Conservation (phyloP, 2,888 invertebrate genomes). For the Clunio marinus region DNA sequence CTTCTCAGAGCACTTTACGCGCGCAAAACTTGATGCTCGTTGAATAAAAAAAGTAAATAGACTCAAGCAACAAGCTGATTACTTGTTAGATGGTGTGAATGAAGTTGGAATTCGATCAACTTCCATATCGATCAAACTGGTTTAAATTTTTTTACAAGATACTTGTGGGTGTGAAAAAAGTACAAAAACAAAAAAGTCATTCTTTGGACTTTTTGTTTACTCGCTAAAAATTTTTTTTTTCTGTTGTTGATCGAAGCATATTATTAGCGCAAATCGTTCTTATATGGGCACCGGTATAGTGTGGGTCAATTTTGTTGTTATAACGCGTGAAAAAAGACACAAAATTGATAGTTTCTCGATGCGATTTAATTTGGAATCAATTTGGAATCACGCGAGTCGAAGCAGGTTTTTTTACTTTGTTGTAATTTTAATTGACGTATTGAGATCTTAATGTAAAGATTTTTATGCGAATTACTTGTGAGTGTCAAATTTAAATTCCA, state of each 20-base stretch:
- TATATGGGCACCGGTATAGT: constrained; percentile 19
- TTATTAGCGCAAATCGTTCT: background rate
- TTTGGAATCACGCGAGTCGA: background rate
- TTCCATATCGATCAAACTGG: background rate
- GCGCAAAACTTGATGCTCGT: background rate
- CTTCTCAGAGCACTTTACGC: too few species aligned
- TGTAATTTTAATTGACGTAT: background rate
- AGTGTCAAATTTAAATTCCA: background rate
- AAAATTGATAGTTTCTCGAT: background rate
- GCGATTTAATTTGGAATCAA: background rate
- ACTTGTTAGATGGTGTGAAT: background rate
- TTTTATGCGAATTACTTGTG: too few species aligned
- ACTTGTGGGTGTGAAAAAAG: background rate
- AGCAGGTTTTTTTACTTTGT: background rate
- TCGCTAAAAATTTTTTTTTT: too few species aligned
- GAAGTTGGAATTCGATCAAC: constrained; percentile 21
- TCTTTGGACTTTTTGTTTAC: background rate
- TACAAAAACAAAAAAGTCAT: background rate
- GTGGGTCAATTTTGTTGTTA: constrained; percentile 4
- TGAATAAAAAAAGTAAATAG: background rate
- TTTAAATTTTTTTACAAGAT: background rate
- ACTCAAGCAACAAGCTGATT: background rate
- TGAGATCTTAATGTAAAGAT: background rate
- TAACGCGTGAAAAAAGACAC: too few species aligned
- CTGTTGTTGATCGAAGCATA: background rate